phyloP scores from a whole-genome alignment of 2,113 vertebrate genomes.

The Heterotilapia buettikoferi region DNA sequence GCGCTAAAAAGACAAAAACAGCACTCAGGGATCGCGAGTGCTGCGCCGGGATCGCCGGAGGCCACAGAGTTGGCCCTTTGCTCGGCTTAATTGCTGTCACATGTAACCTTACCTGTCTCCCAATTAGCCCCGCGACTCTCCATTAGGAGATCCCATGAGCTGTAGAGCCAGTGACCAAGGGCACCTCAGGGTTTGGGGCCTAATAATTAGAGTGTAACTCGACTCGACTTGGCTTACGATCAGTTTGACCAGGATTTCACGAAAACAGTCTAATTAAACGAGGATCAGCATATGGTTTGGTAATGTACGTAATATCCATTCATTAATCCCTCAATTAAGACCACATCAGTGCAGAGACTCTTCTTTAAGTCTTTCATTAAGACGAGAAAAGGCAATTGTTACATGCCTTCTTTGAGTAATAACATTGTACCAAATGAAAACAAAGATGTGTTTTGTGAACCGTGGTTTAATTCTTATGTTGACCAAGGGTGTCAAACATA shows the following conservation, averaged over 20 bases:
- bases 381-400: background rate
- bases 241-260: constrained; percentile 26
- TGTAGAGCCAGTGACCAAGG: constrained; percentile 48
- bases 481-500: background rate
- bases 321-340: background rate
- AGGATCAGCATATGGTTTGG: constrained; percentile 29
- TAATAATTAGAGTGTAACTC: constrained; percentile 70
- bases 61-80: constrained; percentile 64
- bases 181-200: constrained; percentile 47
- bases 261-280: constrained; percentile 42
- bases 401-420: accelerated
- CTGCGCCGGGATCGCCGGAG: constrained; percentile 34
- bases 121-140: constrained; percentile 74
- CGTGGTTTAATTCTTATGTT: background rate
- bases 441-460: background rate
- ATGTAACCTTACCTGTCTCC: constrained; percentile 79
- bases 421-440: background rate
- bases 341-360: background rate
- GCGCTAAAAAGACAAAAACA: background rate
- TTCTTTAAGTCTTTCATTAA: background rate
- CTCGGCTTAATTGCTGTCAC: constrained; percentile 75
- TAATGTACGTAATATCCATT: background rate
- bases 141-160: constrained; percentile 70
- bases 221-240: constrained; percentile 41
- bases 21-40: constrained; percentile 21